phyloP scores from a whole-genome alignment of 2,113 vertebrate species.

The Chrysemys picta region DNA sequence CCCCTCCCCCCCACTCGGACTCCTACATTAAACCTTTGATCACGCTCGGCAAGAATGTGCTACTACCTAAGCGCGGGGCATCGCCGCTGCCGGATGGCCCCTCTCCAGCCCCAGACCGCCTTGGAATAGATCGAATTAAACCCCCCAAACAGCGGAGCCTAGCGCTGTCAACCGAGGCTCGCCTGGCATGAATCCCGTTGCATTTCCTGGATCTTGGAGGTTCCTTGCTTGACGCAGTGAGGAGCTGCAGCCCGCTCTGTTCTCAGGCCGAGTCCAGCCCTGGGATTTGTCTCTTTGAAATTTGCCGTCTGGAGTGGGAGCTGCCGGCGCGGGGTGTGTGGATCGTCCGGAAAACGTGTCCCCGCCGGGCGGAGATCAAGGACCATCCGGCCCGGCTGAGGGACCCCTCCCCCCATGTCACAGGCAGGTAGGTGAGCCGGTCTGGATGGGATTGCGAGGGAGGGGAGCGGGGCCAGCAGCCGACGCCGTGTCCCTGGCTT shows the following conservation, averaged over 20 bases:
- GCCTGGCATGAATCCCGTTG: neutral
- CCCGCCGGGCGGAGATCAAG: conserved; percentile 57
- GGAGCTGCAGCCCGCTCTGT: conserved; percentile 81
- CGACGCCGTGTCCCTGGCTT: too few species aligned
- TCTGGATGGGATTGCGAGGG: neutral
- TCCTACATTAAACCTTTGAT: conserved; percentile 69
- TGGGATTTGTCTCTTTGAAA: conserved; percentile 77
- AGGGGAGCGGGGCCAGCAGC: neutral
- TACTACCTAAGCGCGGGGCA: conserved; percentile 71
- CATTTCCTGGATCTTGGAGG: conserved; percentile 71
- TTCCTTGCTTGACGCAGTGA: conserved; percentile 87
- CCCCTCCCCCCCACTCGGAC: conserved; percentile 29
- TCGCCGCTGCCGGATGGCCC: conserved; percentile 23
- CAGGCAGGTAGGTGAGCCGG: conserved; percentile 76
- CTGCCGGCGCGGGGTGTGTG: conserved; percentile 55
- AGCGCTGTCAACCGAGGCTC: conserved; percentile 66
- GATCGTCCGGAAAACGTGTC: conserved; percentile 44
- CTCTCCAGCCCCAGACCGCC: neutral
- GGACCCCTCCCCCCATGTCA: conserved; percentile 32
- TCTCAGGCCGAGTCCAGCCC: conserved; percentile 71
- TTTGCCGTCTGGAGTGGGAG: conserved; percentile 56
- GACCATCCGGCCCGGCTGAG: neutral
- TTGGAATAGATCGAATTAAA: neutral
- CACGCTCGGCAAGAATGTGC: conserved; percentile 74
- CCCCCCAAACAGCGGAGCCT: neutral